Conservation (phyloP, 2,113 vertebrate genomes). For the Bathybates hornii region DNA sequence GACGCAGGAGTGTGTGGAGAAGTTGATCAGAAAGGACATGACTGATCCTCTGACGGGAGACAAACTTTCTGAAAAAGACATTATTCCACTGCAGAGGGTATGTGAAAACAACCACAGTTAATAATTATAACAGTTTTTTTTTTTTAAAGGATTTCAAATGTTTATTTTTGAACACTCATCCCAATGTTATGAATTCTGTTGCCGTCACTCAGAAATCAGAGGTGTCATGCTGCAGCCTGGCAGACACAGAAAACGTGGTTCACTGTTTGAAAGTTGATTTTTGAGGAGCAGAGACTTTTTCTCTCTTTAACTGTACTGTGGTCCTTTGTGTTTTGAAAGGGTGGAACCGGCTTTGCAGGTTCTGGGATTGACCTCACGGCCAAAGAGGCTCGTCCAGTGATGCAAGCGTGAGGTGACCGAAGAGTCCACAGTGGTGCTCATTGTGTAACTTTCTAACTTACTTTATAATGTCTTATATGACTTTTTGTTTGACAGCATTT, state of each 20-base stretch:
- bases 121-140: background rate
- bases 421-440: background rate
- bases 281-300: background rate
- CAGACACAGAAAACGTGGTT: background rate
- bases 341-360: slow-evolving; percentile 81
- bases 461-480: background rate
- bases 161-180: background rate
- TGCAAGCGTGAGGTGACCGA: slow-evolving; percentile 77
- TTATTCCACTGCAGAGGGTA: slow-evolving; percentile 81
- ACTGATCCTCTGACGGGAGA: slow-evolving; percentile 77
- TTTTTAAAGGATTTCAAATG: background rate
- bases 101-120: background rate
- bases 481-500: background rate
- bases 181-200: background rate
- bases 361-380: slow-evolving; percentile 81
- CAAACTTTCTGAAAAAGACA: slow-evolving; percentile 78
- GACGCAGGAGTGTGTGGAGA: slow-evolving; percentile 87
- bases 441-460: background rate
- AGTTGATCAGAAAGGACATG: slow-evolving; percentile 86
- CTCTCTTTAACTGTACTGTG: background rate
- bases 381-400: slow-evolving; percentile 85
- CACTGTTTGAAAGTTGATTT: background rate
- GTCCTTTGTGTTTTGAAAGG: slow-evolving; percentile 58
- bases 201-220: background rate
- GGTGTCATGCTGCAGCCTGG: background rate